A percentile compares a stretch with the other conserved stretches of the same genome.
Conservation (phyloP, 2,797 vertebrate genomes). For the Lepus townsendii region DNA sequence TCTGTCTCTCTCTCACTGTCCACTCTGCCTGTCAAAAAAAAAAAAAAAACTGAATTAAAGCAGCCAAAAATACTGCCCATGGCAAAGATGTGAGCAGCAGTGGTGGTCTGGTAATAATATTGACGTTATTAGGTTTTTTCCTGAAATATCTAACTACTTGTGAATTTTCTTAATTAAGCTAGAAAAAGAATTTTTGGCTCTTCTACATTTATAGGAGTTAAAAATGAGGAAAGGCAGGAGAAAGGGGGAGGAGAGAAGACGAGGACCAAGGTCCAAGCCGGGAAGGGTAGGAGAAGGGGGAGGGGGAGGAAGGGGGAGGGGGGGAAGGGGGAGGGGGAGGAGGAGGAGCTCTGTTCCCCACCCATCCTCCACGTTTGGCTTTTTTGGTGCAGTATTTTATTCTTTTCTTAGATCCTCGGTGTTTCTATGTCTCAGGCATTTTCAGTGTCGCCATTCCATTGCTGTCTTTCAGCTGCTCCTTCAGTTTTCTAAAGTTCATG, state of each 20-base stretch:
- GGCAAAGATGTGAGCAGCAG: not conserved
- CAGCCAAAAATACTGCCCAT: not conserved
- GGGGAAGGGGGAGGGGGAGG: fast-evolving
- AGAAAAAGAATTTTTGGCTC: not conserved
- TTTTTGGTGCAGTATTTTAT: not conserved
- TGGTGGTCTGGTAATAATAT: not conserved
- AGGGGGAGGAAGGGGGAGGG: too few relatives aligned
- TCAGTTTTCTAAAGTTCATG: not conserved
- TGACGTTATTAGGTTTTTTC: not conserved
- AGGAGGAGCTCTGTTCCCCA: not conserved
- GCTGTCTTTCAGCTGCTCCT: not conserved
- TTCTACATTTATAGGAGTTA: not conserved
- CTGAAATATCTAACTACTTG: not conserved
- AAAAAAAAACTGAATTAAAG: not conserved
- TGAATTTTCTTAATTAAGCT: not conserved
- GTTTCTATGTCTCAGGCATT: not conserved
- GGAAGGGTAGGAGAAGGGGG: too few relatives aligned
- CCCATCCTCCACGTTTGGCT: not conserved
- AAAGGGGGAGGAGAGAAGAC: not conserved
- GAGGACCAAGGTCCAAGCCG: too few relatives aligned
- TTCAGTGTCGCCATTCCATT: not conserved
- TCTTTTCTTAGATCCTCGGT: not conserved
- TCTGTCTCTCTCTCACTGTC: too few relatives aligned
- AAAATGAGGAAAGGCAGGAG: not conserved
- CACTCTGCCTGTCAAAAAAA: too few relatives aligned